These are phyloP conservation scores for Campylomormyrus tamandua DNA, from an alignment of 2,113 vertebrate genomes.

Conservation along the genomic window DNA sequence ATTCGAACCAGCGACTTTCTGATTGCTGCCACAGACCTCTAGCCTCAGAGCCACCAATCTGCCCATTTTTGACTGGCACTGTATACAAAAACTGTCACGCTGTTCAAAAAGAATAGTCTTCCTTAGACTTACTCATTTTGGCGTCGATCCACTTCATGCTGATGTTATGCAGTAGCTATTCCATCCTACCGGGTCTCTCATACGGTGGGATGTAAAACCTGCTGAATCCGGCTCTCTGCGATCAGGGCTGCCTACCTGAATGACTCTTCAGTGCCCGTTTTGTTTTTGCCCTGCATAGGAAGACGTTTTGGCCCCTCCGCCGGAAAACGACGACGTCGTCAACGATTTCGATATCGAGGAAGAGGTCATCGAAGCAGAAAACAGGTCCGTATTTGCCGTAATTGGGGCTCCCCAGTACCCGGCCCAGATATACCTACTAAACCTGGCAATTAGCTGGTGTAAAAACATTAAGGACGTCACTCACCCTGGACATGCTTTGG, in stretches of 20 bases:
- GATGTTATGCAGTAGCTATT: constrained; percentile 42
- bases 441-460: not conserved
- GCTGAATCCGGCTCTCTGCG: not conserved
- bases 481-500: too few relatives aligned
- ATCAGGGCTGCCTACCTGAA: not conserved
- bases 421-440: not conserved
- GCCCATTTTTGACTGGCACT: too few relatives aligned
- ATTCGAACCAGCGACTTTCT: too few relatives aligned
- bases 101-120: not conserved
- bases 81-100: not conserved
- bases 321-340: constrained; percentile 93
- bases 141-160: constrained; percentile 99
- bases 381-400: constrained; percentile 64
- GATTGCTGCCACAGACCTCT: too few relatives aligned
- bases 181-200: not conserved
- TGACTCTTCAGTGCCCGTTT: not conserved
- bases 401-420: not conserved
- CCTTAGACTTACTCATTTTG: constrained; percentile 82
- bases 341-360: constrained; percentile 99
- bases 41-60: too few relatives aligned
- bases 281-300: constrained; percentile 62
- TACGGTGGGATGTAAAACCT: not conserved
- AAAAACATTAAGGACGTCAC: too few relatives aligned
- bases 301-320: constrained; percentile 93
- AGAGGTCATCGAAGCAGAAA: constrained; percentile 96